Evolutionary conservation across 1,140 invertebrate species (phyloP), one percentile per base, ranked within the genome.

Genomic region (Hetaerina americana): DNA sequence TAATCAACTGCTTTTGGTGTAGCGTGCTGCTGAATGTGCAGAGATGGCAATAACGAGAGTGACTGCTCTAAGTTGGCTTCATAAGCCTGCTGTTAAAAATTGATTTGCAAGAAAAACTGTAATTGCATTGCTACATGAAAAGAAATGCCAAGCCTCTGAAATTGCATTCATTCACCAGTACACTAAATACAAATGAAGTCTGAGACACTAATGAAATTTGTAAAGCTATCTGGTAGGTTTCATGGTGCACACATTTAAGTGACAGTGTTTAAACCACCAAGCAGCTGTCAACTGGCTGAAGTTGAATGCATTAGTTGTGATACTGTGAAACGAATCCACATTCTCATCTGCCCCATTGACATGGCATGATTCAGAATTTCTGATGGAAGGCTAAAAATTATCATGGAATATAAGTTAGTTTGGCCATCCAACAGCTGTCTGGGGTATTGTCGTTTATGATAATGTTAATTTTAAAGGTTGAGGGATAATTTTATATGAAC

Each of bases 401-500:
- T 57, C 40, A 57, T 57, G 22, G 22, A 57, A n/a, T 57, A 57
- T 18, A 57, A 57, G 40, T 57, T 57, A 57, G 40, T 57, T 18
- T 57, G 40, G 40, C 40, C 40, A 57, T 57, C 40, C 40, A 57
- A 57, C 40, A 57, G 40, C 40, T 57, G 40, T 57, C 40, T 57
- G 40, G 40, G 40, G 40, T 57, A 71, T 73, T 73, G 72, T 73
- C 71, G 70, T 71, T 71, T 73, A 73, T 73, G 67, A 70, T 66
- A 70, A 71, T 70, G 72, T 73, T 73, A 70, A 73, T 67, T 70
- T 73, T 73, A 71, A 73, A 40, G 69, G 72, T 68, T 73, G 66
- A 68, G 72, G 72, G 70, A 57, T 70, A 71, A 73, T 73, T 73
- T 73, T 73, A 73, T 73, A 73, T 71, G 26, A 73, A 69, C 66